Percentiles rank a stretch among this genome's conserved stretches.
phyloP scores from a whole-genome alignment of 53 echinoderm and acorn worm species.

The Astropecten irregularis region DNA sequence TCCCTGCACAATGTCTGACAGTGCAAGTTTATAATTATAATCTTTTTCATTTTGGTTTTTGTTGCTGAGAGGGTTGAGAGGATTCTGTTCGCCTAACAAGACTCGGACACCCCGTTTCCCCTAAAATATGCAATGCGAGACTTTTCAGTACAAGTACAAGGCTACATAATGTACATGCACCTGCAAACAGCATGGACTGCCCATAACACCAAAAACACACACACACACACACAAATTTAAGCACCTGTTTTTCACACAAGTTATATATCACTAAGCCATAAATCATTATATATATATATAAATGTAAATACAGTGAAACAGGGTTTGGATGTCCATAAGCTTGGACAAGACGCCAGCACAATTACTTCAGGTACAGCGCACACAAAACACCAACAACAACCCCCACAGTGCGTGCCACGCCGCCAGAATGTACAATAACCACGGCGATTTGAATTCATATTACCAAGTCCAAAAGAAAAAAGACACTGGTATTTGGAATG shows the following conservation, averaged over 20 bases:
- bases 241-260: conserved; percentile 15
- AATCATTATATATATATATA: not conserved
- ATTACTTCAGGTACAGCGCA: conserved; percentile 48
- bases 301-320: no score
- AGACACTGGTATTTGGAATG: not conserved
- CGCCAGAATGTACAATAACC: conserved; percentile 11
- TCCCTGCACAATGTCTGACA: no score
- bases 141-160: no score
- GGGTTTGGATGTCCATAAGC: not conserved
- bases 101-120: no score
- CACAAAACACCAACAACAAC: conserved; percentile 32
- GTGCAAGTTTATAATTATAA: no score
- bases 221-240: not conserved
- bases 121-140: no score
- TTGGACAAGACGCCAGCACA: conserved; percentile 41
- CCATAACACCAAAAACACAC: no score
- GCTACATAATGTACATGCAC: no score
- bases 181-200: no score
- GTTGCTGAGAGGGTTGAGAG: no score
- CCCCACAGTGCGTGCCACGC: conserved; percentile 24
- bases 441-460: not conserved
- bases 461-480: conserved; percentile 19
- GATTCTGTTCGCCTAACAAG: no score
- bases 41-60: no score
- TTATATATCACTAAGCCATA: not conserved